Base-by-base conservation (phyloP, 2,888 invertebrate genomes). In the Coelopa pilipes region DNA sequence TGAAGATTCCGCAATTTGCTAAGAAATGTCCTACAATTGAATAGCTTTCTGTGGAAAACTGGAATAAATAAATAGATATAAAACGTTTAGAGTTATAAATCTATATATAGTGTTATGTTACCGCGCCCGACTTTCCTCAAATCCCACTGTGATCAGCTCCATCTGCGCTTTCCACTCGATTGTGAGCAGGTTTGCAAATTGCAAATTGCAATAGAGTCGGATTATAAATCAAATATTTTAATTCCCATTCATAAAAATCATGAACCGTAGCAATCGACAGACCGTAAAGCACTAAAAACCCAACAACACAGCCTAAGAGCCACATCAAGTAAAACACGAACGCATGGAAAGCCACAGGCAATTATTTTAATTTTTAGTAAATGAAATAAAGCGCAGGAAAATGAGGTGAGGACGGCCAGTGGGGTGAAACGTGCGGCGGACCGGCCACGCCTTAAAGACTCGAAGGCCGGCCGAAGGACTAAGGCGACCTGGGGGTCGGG, bases 191-290 rank as follows among this genome's bases (percentile, higher is more conserved):
- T 59, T 59, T 59, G 21, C 13, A 12, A 21, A 59, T 59, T 59
- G 21, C 13, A 12, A 21, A 59, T 62, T 34, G 62, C 24, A 62
- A 34, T 34, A 62, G 7, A 34, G 15, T 12, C 12, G n/a, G 34
- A 62, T n/a, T 34, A 62, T 34, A 62, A 62, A 62, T 62, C 34
- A 62, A 34, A 62, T 34, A 34, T 34, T 34, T 34, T 62, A 62
- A 34, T 62, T 62, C 80, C 82, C 81, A 83, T 82, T 82, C 81
- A 82, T 81, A 80, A 80, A 83, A 83, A 81, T 82, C 82, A 82
- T 80, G 79, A 81, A 81, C 81, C 82, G 82, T 82, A 82, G 79
- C 82, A 82, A 82, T 83, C 82, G 81, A 79, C 82, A 82, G 82
- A 82, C 82, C 82, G 81, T 82, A 83, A 83, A 83, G 80, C 78